Conservation (phyloP, 2,797 vertebrate genomes). For the Argyrosomus regius region DNA sequence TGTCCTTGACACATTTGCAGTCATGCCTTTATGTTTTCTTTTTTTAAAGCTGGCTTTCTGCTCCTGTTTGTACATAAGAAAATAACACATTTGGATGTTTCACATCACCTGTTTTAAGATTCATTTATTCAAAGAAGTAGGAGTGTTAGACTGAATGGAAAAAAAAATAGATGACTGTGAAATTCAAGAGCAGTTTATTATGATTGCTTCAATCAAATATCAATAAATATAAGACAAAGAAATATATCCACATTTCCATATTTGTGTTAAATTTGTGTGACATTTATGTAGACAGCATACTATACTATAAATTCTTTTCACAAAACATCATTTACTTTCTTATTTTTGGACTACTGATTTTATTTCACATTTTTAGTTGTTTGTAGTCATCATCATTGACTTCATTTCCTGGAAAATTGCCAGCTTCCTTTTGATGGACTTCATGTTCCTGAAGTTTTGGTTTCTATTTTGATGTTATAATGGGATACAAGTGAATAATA, state of each 20-base stretch:
- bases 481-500: conserved; percentile 36
- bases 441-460: conserved; percentile 1
- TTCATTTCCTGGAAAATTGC: neutral
- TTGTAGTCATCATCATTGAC: neutral
- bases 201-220: neutral
- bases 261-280: neutral
- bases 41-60: neutral
- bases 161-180: neutral
- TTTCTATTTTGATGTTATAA: conserved; percentile 21
- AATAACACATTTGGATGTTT: neutral
- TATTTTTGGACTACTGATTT: neutral
- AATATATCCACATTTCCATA: neutral
- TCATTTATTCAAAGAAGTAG: neutral
- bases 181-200: neutral
- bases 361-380: neutral
- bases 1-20: conserved; percentile 51
- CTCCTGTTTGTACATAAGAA: neutral
- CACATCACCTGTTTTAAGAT: neutral
- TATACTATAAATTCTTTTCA: neutral
- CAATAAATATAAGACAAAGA: neutral
- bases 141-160: neutral
- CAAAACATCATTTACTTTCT: neutral
- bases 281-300: neutral
- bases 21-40: conserved; percentile 20
- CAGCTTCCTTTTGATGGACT: conserved; percentile 4